Conservation (phyloP, 2,797 vertebrate species). For the Borostomias antarcticus region DNA sequence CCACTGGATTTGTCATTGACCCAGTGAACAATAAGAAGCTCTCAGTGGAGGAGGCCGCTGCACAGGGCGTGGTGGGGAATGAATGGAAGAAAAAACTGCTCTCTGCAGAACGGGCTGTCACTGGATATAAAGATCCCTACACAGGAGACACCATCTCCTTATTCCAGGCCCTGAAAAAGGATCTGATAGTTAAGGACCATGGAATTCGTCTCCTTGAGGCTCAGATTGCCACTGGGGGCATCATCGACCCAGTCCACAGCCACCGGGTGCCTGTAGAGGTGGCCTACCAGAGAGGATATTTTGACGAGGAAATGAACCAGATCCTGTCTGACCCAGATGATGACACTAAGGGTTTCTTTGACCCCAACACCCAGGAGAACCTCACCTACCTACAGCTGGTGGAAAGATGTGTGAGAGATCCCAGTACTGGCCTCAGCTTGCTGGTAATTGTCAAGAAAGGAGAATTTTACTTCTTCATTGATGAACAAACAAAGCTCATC, state of each 20-base stretch:
- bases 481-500: conserved; percentile 53
- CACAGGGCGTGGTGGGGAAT: too few species aligned
- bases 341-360: conserved; percentile 78
- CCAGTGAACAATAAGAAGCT: too few species aligned
- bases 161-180: too few species aligned
- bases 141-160: too few species aligned
- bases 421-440: conserved; percentile 51
- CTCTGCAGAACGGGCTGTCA: too few species aligned
- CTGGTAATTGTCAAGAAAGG: conserved; percentile 47
- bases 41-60: too few species aligned
- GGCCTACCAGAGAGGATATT: conserved; percentile 72
- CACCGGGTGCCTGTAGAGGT: conserved; percentile 72
- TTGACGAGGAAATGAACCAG: conserved; percentile 69
- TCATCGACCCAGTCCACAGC: conserved; percentile 71
- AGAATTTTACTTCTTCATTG: conserved; percentile 24
- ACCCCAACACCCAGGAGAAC: conserved; percentile 80
- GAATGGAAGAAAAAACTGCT: too few species aligned
- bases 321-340: conserved; percentile 68
- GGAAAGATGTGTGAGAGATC: conserved; percentile 67
- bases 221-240: conserved; percentile 73
- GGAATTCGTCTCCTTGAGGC: too few species aligned
- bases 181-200: too few species aligned
- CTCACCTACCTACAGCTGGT: conserved; percentile 78
- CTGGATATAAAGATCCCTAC: too few species aligned
- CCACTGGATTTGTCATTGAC: too few species aligned